Evolutionary conservation across 2,113 vertebrate species (phyloP).

Genomic region (Thryonomys swinderianus): DNA sequence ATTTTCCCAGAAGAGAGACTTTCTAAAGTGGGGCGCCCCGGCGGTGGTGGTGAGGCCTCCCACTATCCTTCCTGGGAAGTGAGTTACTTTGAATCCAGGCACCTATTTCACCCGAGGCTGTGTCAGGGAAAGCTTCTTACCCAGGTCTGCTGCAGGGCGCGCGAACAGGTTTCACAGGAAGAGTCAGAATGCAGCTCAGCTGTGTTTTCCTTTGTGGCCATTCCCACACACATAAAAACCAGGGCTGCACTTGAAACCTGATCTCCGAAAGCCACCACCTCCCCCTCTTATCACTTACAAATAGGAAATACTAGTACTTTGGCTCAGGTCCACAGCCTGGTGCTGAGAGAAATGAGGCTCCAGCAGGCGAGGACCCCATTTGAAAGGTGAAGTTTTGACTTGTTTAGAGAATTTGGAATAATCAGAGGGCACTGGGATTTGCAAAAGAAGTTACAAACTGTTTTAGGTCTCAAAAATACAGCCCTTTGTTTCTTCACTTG

Average conservation of each 20-base stretch:
- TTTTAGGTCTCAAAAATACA: neutral
- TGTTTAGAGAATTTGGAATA: slow-evolving; percentile 18
- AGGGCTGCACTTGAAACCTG: slow-evolving; percentile 74
- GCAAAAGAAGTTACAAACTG: neutral
- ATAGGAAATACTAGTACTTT: slow-evolving; percentile 38
- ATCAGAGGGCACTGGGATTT: neutral
- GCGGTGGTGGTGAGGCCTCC: neutral
- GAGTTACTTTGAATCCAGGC: neutral
- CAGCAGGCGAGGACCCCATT: neutral
- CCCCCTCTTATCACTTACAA: slow-evolving; percentile 70
- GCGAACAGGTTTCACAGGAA: slow-evolving; percentile 85
- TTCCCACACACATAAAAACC: slow-evolving; percentile 83
- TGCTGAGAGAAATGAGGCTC: neutral
- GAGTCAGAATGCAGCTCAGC: slow-evolving; percentile 61
- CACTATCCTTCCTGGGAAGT: neutral
- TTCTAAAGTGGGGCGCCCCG: neutral
- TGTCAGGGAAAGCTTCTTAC: neutral
- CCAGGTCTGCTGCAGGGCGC: slow-evolving; percentile 49
- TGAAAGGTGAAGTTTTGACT: neutral
- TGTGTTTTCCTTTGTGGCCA: slow-evolving; percentile 71
- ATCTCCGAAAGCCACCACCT: slow-evolving; percentile 67
- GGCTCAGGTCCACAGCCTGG: slow-evolving; percentile 25
- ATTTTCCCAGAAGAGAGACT: neutral
- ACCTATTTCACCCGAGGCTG: slow-evolving; percentile 26
- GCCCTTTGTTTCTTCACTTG: neutral